A percentile compares a stretch with the other conserved stretches of the same genome.
Evolutionary conservation across 2,797 vertebrate genomes (phyloP).

Genomic region (Platalea minor): DNA sequence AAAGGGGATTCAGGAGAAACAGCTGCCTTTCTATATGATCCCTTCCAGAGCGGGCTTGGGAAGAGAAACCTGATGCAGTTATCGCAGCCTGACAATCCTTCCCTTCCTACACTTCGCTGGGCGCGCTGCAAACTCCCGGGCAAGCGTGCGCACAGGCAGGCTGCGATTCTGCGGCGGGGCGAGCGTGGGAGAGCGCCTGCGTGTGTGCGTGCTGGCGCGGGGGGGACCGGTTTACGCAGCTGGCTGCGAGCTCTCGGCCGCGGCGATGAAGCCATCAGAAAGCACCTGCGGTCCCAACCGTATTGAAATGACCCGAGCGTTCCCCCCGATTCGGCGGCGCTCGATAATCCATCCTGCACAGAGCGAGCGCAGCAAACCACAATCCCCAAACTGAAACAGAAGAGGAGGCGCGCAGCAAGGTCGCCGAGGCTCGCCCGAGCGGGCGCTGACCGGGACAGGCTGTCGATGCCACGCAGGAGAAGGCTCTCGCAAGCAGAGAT

Average conservation of each 20-base stretch:
- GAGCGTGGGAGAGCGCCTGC: background rate
- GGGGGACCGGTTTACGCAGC: conserved; percentile 1
- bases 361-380: conserved; percentile 24
- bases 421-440: accelerated
- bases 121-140: background rate
- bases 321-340: background rate
- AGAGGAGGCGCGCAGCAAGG: background rate
- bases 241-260: conserved; percentile 53
- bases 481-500: background rate
- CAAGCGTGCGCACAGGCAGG: background rate
- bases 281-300: conserved; percentile 65
- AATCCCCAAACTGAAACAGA: background rate
- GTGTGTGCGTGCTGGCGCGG: background rate
- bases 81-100: background rate
- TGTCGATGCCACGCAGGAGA: background rate
- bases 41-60: background rate
- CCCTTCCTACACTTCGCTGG: background rate
- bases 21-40: background rate
- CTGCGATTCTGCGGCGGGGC: background rate
- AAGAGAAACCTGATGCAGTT: background rate
- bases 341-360: background rate
- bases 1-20: background rate
- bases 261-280: conserved; percentile 43
- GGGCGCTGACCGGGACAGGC: background rate
- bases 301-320: conserved; percentile 39